Evolutionary conservation across 2,888 invertebrate species (phyloP), one percentile per base, ranked within the genome.

Genomic region (Drosophila demipolita): DNA sequence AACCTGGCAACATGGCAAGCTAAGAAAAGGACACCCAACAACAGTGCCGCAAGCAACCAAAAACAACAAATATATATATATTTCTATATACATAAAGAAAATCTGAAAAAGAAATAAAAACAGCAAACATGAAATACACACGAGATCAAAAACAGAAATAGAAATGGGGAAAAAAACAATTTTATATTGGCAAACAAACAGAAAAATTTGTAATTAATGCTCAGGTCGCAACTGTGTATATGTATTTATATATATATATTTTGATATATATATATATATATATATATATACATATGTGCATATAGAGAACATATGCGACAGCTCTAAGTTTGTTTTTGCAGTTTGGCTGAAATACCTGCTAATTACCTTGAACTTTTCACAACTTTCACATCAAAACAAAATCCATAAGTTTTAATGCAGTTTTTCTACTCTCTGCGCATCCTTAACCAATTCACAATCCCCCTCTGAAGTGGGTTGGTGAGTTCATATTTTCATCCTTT

Each of bases 401-500:
- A 76, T 75, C 79, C 76, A 80, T 80, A 78, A 78, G 81, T 78
- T 78, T 78, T 78, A 78, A 78, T 78, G 78, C 78, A 80, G 40
- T 78, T 76, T 72, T 61, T 63, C 69, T 33, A 36, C 66, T 36
- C 64, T 29, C 59, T 20, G 50, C 48, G 54, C 67, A 40, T 40
- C 57, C 57, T 57, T 42, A 57, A 57, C 55, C 48, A 49, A 49
- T 45, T 29, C 38, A 32, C 38, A 29, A 3, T 4, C 32, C 38
- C 8, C 38, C 6, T 8, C 45, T 9, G 17, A 29, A 29, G 29
- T 29, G 29, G 29, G 29, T 29, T 29, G 29, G 29, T 29, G 6
- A 29, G 29, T 29, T 29, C 3, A 23, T 23, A 20, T 45, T 45
- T 12, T 55, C 40, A 32, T 9, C 50, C n/a, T 17, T 1, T n/a